phyloP scores from a whole-genome alignment of 2,797 vertebrate genomes.

The Nyctibius grandis region DNA sequence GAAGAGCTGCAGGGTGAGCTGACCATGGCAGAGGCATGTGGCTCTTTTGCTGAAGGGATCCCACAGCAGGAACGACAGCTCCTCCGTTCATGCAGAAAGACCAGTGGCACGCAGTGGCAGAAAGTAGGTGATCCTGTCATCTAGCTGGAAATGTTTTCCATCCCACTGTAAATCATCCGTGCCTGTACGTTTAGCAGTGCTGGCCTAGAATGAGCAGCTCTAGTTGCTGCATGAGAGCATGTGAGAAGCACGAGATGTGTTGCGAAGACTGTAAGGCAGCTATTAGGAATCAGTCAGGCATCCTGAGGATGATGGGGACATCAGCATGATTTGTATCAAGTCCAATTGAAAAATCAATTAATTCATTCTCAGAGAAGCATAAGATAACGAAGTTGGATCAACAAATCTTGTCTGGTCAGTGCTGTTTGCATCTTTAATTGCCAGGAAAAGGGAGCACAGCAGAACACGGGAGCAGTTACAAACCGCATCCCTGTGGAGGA shows the following conservation, averaged over 20 bases:
- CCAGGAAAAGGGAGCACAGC: not conserved
- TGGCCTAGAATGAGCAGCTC: not conserved
- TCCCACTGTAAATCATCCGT: not conserved
- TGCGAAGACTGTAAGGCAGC: not conserved
- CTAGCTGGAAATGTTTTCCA: not conserved
- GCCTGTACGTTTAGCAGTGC: not conserved
- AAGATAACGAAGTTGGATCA: not conserved
- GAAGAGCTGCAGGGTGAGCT: not conserved
- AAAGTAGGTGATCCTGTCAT: not conserved
- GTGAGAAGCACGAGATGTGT: not conserved
- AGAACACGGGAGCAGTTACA: accelerated
- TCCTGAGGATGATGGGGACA: not conserved
- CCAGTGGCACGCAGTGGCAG: not conserved
- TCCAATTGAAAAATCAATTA: not conserved
- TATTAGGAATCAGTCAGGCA: not conserved
- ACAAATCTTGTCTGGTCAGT: not conserved
- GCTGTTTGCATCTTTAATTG: not conserved
- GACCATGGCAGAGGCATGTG: not conserved
- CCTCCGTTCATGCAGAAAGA: not conserved
- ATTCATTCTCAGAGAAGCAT: not conserved
- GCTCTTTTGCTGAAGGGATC: not conserved
- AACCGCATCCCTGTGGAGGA: accelerated
- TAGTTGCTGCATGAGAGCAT: not conserved
- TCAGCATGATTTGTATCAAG: not conserved
- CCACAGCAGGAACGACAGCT: not conserved